Percentiles rank a stretch among this genome's conserved stretches.
Evolutionary conservation across 1,140 invertebrate genomes (phyloP).

Genomic region (Hormaphis cornu): DNA sequence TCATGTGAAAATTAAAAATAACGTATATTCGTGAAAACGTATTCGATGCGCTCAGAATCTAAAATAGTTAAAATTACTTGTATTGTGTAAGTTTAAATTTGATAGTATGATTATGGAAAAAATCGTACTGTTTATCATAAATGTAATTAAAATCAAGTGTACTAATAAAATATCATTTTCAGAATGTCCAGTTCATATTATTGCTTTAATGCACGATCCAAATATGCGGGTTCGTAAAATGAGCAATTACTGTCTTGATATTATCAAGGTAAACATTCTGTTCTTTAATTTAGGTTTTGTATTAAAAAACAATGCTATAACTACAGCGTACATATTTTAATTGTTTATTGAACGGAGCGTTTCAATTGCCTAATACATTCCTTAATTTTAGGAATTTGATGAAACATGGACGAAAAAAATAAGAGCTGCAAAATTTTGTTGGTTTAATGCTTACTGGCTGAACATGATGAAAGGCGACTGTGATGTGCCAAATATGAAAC

Average conservation of each 20-base stretch:
- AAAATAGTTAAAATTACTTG: too few relatives aligned
- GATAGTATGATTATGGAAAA: too few relatives aligned
- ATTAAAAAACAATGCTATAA: too few relatives aligned
- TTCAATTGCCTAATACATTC: too few relatives aligned
- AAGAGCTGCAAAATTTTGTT: slow-evolving; percentile 87
- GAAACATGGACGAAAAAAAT: slow-evolving; percentile 85
- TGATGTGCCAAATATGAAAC: slow-evolving; percentile 46
- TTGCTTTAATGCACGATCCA: slow-evolving; percentile 95
- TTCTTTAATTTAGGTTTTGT: slow-evolving; percentile 34
- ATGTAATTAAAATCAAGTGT: too few relatives aligned
- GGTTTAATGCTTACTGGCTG: slow-evolving; percentile 95
- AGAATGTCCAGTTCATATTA: slow-evolving; percentile 69
- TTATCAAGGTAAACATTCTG: slow-evolving; percentile 62
- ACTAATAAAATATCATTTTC: neutral
- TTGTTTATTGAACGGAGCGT: too few relatives aligned
- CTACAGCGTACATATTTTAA: too few relatives aligned
- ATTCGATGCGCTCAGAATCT: too few relatives aligned
- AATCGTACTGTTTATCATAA: too few relatives aligned
- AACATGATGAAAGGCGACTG: slow-evolving; percentile 77
- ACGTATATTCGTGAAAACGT: too few relatives aligned
- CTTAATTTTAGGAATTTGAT: slow-evolving; percentile 59
- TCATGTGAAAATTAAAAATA: too few relatives aligned
- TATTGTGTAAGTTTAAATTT: too few relatives aligned
- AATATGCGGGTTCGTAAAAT: slow-evolving; percentile 86
- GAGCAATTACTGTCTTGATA: slow-evolving; percentile 82